A percentile compares a stretch with the other conserved stretches of the same genome.
These are phyloP conservation scores for Strigamia transsilvanica DNA, from an alignment of 2,888 invertebrate species.

Conservation along the genomic window DNA sequence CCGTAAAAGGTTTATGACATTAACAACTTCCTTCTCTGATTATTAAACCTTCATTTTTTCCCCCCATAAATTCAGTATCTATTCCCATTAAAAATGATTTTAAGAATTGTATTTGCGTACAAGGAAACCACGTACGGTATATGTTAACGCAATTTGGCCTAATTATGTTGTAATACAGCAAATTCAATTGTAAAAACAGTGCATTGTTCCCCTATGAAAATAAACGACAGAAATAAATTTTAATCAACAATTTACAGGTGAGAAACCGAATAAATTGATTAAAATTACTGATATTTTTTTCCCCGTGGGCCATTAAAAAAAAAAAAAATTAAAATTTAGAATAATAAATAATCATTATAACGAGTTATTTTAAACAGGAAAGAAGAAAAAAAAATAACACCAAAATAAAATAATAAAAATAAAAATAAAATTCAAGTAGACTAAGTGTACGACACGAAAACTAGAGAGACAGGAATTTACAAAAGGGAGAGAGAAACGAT, in stretches of 20 bases:
- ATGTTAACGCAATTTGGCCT: not conserved
- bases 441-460: slow-evolving; percentile 25
- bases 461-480: slow-evolving; percentile 16
- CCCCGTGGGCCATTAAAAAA: not conserved
- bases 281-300: not conserved
- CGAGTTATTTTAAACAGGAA: not conserved
- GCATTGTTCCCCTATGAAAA: not conserved
- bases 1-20: not conserved
- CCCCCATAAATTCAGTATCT: not conserved
- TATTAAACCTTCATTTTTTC: not conserved
- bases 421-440: not conserved
- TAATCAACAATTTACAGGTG: not conserved
- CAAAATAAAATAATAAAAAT: not conserved
- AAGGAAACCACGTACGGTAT: not conserved
- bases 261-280: not conserved
- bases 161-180: not conserved
- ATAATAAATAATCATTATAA: slow-evolving; percentile 15
- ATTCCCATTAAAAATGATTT: slow-evolving; percentile 8
- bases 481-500: slow-evolving; percentile 10
- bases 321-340: not conserved
- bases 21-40: slow-evolving; percentile 12
- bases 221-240: not conserved
- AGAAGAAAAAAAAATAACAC: not conserved
- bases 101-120: not conserved
- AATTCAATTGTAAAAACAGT: not conserved